These are phyloP conservation scores for Uloborus plumipes DNA, from an alignment of 2,888 invertebrate genomes.

Conservation along the genomic window DNA sequence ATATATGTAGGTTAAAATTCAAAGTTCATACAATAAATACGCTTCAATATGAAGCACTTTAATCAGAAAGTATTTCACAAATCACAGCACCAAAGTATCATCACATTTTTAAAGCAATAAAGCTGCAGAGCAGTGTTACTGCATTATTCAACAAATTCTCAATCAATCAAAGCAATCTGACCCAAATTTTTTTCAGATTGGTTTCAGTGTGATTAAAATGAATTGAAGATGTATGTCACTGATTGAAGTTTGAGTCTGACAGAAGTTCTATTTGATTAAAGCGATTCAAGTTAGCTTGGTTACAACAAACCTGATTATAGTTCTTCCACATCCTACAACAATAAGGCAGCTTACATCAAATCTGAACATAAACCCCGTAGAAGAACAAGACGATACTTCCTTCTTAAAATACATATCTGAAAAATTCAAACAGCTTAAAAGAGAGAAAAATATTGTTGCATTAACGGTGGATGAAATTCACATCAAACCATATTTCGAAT, in stretches of 20 bases:
- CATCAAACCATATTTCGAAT: conserved; percentile 19
- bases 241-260: too few species aligned
- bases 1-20: conserved; percentile 3
- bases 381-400: conserved; percentile 2
- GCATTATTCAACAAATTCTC: too few species aligned
- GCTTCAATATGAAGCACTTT: conserved; percentile 5
- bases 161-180: too few species aligned
- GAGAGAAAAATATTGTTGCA: conserved; percentile 1
- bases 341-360: neutral
- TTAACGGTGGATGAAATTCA: conserved; percentile 36
- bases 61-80: neutral
- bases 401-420: conserved; percentile 5
- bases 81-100: too few species aligned
- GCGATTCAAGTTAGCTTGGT: too few species aligned
- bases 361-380: conserved; percentile 1
- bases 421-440: conserved; percentile 7
- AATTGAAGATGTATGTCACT: too few species aligned
- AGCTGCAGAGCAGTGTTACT: too few species aligned
- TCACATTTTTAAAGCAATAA: too few species aligned
- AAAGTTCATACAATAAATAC: neutral
- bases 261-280: too few species aligned
- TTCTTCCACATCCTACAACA: conserved; percentile 21
- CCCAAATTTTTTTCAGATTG: too few species aligned
- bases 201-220: too few species aligned
- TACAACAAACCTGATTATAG: neutral